phyloP scores from a whole-genome alignment of 1,140 invertebrate species.

The Drosophila persimilis region DNA sequence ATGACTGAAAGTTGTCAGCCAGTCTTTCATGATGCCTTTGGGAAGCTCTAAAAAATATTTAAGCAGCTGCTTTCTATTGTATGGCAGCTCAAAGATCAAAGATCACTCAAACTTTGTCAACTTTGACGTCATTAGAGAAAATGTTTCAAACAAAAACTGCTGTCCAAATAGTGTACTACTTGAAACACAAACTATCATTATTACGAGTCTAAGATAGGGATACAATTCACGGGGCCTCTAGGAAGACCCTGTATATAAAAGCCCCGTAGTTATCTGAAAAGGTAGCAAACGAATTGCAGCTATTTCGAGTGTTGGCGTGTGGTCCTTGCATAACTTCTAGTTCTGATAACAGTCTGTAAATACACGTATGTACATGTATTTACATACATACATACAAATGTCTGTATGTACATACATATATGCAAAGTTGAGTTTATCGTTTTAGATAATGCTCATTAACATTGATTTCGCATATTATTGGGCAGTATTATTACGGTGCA shows the following conservation, averaged over 20 bases:
- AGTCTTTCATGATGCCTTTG: not conserved
- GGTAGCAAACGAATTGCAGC: conserved; percentile 15
- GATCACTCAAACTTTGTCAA: conserved; percentile 10
- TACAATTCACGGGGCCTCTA: not conserved
- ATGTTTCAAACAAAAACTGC: conserved; percentile 16
- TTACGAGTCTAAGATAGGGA: no score
- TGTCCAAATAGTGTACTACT: conserved; percentile 19
- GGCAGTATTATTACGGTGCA: conserved; percentile 17
- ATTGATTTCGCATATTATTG: conserved; percentile 19
- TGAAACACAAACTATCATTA: not conserved
- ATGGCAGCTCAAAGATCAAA: conserved; percentile 25
- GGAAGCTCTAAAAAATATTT: conserved; percentile 30
- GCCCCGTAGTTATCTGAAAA: conserved; percentile 13
- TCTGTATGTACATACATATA: no score
- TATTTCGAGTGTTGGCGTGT: conserved; percentile 30
- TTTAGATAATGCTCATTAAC: conserved; percentile 19
- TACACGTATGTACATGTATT: no score
- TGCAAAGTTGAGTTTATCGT: conserved; percentile 33
- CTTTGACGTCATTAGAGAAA: conserved; percentile 32
- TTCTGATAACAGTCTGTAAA: conserved; percentile 37
- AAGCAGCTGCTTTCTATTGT: conserved; percentile 17
- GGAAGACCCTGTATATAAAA: no score
- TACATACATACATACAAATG: no score
- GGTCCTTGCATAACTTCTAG: conserved; percentile 38
- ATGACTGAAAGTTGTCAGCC: not conserved